These are phyloP conservation scores for Apis dorsata DNA, from an alignment of 1,140 invertebrate species.

Conservation along the genomic window DNA sequence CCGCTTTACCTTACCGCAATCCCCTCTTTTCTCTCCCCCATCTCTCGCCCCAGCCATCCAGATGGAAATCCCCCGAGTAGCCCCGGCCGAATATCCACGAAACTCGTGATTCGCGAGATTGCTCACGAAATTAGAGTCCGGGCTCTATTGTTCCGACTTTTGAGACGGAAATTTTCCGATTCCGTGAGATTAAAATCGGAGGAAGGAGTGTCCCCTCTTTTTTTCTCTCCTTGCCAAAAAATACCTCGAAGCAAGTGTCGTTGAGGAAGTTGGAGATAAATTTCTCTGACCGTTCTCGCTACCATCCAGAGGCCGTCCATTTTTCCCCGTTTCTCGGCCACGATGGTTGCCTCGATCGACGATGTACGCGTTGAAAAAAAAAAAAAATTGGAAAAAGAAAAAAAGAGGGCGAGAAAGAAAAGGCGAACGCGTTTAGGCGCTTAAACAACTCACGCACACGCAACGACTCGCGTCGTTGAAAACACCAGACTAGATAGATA, in stretches of 20 bases:
- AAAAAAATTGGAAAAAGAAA: not conserved
- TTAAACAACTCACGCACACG: not conserved
- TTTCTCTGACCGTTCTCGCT: no score
- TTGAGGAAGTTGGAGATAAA: no score
- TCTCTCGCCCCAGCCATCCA: not conserved
- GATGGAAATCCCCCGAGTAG: slow-evolving; percentile 4
- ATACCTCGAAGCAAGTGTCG: no score
- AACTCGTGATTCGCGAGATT: slow-evolving; percentile 24
- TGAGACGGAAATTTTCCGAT: not conserved
- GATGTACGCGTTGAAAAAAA: not conserved
- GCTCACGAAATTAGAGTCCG: slow-evolving; percentile 11
- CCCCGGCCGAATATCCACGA: not conserved
- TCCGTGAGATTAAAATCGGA: no score
- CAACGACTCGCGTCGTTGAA: not conserved
- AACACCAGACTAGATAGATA: slow-evolving; percentile 24
- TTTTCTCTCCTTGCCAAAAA: no score
- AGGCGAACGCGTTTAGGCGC: slow-evolving; percentile 21
- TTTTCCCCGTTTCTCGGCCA: not conserved
- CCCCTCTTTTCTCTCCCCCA: not conserved
- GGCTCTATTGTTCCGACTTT: not conserved
- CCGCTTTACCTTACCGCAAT: slow-evolving; percentile 25
- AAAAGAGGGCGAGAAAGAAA: not conserved
- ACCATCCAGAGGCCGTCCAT: not conserved
- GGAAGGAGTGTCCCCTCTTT: no score
- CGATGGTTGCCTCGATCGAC: not conserved